A percentile compares a stretch with the other conserved stretches of the same genome.
Conservation (phyloP, 2,113 vertebrate genomes). For the Aythya baeri region DNA sequence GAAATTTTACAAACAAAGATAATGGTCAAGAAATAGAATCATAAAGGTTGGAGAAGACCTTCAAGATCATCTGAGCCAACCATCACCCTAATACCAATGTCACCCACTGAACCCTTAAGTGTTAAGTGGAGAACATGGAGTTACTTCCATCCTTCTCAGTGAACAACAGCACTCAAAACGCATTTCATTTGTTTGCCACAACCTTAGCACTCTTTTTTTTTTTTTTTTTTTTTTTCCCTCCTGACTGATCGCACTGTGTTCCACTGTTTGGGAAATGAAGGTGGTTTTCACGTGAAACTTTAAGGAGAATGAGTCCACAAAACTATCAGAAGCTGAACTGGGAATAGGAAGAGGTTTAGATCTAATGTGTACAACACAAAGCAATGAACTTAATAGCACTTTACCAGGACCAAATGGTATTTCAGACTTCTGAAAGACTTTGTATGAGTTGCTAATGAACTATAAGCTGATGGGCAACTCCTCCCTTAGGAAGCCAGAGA, state of each 20-base stretch:
- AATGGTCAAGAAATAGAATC: neutral
- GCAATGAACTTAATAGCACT: neutral
- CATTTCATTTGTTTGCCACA: neutral
- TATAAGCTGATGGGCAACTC: neutral
- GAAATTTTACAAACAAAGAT: neutral
- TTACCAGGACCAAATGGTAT: neutral
- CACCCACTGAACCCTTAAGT: neutral
- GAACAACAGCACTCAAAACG: neutral
- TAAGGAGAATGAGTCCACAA: neutral
- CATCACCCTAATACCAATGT: too few species aligned
- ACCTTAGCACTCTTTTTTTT: neutral
- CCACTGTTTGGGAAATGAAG: neutral
- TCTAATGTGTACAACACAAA: neutral
- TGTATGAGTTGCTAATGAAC: neutral
- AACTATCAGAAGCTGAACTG: neutral
- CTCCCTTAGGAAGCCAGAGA: neutral
- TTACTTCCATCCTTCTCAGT: neutral
- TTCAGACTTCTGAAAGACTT: neutral
- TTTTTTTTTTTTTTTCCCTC: neutral
- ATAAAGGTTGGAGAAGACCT: too few species aligned
- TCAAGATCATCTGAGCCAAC: too few species aligned
- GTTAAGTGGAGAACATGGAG: neutral
- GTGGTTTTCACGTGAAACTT: neutral
- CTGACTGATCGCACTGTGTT: neutral
- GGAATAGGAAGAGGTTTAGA: neutral